These are phyloP conservation scores for Montifringilla adamsi DNA, from an alignment of 2,113 vertebrate species.

Conservation along the genomic window DNA sequence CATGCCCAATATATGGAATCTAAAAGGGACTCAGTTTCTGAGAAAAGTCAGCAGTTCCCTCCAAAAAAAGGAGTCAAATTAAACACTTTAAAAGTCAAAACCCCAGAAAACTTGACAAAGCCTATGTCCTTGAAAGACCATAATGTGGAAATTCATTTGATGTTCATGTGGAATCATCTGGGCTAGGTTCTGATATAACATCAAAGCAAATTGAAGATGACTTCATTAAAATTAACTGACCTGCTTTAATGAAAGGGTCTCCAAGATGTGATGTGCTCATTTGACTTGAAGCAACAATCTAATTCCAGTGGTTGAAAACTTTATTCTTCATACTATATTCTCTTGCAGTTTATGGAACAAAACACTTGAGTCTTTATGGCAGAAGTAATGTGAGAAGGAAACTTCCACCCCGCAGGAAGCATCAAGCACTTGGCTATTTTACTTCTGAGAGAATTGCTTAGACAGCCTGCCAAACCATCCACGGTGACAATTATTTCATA, in stretches of 20 bases:
- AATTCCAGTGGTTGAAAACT: neutral
- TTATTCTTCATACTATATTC: neutral
- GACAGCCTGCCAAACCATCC: neutral
- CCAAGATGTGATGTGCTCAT: neutral
- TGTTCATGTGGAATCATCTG: neutral
- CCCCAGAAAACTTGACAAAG: neutral
- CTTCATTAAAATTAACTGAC: conserved; percentile 23
- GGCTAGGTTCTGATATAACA: neutral
- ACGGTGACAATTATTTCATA: neutral
- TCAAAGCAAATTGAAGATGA: neutral
- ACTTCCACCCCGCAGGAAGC: neutral
- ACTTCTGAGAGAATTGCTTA: neutral
- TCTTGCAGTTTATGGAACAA: neutral
- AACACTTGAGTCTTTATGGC: neutral
- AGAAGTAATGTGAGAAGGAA: neutral
- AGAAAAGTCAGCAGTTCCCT: neutral
- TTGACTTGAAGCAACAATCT: neutral
- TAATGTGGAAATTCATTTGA: neutral
- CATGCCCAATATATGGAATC: neutral
- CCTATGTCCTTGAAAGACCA: neutral
- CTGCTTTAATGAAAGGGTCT: neutral
- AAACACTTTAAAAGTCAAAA: neutral
- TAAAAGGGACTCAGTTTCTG: neutral
- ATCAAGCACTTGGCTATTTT: neutral
- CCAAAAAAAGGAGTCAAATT: neutral